Evolutionary conservation across 2,797 vertebrate species (phyloP).

Genomic region (Choloepus didactylus): DNA sequence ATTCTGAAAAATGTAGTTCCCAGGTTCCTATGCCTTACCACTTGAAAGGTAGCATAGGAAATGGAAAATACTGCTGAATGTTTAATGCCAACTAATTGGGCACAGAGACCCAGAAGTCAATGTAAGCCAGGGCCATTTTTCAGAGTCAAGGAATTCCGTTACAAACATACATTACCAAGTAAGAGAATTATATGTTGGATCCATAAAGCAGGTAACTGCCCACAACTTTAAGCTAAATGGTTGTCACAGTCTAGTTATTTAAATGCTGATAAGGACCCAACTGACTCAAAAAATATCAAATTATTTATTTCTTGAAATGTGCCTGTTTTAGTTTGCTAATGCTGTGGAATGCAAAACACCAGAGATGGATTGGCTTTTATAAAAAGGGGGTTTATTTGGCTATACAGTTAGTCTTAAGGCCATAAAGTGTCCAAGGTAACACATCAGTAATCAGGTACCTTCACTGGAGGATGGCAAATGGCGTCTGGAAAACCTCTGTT

Average conservation of each 20-base stretch:
- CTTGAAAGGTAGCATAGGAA: neutral
- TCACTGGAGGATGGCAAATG: no score
- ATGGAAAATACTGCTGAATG: neutral
- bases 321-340: neutral
- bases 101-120: neutral
- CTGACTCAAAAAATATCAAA: neutral
- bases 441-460: no score
- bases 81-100: neutral
- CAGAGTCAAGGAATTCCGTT: neutral
- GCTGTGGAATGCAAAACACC: no score
- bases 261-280: neutral
- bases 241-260: neutral
- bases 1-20: neutral
- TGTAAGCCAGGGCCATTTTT: neutral
- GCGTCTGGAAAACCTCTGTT: no score
- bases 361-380: no score
- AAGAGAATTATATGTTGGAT: neutral
- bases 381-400: no score
- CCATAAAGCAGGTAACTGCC: neutral
- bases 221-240: neutral
- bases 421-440: no score
- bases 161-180: neutral
- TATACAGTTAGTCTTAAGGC: no score
- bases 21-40: neutral
- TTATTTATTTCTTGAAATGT: neutral